phyloP scores from a whole-genome alignment of 1,140 invertebrate species.

The Drosophila biarmipes region DNA sequence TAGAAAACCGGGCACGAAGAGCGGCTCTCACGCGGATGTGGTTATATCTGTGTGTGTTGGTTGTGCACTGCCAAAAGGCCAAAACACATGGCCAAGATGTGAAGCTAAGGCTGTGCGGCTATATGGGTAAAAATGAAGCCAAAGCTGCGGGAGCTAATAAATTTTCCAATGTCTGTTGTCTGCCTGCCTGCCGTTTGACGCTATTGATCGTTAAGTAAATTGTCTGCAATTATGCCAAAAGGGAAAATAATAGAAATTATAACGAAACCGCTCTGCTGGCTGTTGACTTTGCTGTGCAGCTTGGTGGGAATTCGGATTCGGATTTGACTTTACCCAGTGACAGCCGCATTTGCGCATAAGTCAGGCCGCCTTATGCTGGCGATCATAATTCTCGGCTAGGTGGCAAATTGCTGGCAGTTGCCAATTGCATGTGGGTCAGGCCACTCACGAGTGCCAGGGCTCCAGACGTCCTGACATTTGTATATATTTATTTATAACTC shows the following conservation, averaged over 20 bases:
- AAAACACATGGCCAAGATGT: conserved; percentile 65
- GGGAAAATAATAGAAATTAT: conserved; percentile 84
- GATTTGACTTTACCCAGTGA: conserved; percentile 21
- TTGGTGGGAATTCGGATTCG: conserved; percentile 62
- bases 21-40: conserved; percentile 72
- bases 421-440: conserved; percentile 73
- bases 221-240: conserved; percentile 83
- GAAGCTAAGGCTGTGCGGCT: conserved; percentile 13
- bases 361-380: conserved; percentile 73
- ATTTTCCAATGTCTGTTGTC: conserved; percentile 63
- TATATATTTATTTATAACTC: conserved; percentile 78
- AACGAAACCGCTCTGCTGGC: conserved; percentile 70
- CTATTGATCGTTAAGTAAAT: conserved; percentile 83
- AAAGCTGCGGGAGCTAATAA: conserved; percentile 80
- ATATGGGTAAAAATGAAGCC: conserved; percentile 24
- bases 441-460: conserved; percentile 58
- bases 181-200: conserved; percentile 68
- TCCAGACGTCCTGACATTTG: conserved; percentile 52
- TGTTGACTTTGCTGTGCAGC: conserved; percentile 66
- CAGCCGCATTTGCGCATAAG: conserved; percentile 68
- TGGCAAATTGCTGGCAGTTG: conserved; percentile 81
- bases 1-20: conserved; percentile 68
- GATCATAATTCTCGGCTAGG: conserved; percentile 78
- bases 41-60: conserved; percentile 3
- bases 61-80: conserved; percentile 55